A percentile compares a stretch with the other conserved stretches of the same genome.
These are phyloP conservation scores for Cheirogaleus major DNA, from an alignment of 2,797 vertebrate species.

Conservation along the genomic window DNA sequence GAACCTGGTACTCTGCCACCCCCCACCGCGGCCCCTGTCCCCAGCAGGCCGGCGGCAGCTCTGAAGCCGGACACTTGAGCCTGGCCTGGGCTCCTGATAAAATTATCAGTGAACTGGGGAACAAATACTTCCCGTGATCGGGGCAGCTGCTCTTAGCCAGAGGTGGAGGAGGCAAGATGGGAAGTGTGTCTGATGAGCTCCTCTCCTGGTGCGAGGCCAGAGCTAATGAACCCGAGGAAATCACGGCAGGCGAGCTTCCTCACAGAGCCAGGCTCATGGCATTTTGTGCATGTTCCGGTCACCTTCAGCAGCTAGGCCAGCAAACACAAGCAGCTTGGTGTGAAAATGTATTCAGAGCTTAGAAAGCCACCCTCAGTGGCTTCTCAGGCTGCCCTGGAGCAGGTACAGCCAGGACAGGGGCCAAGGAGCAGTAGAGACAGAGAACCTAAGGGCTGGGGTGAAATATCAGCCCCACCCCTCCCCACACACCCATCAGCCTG, in stretches of 20 bases:
- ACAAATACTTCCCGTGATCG: constrained; percentile 26
- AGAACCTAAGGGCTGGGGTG: background rate
- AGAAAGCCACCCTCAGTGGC: background rate
- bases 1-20: background rate
- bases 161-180: constrained; percentile 10
- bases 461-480: background rate
- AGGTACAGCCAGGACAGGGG: background rate
- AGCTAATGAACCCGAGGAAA: background rate
- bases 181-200: constrained; percentile 44
- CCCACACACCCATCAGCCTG: background rate
- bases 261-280: background rate
- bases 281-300: background rate
- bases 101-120: constrained; percentile 44
- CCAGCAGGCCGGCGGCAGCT: background rate
- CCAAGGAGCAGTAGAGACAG: background rate
- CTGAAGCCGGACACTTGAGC: background rate
- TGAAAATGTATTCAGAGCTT: constrained; percentile 60
- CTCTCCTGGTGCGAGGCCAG: background rate
- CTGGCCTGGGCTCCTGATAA: background rate
- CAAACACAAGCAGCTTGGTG: background rate
- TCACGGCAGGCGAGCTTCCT: background rate
- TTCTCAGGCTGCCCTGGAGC: background rate
- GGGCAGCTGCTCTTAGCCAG: constrained; percentile 25
- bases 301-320: background rate
- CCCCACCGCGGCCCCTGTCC: too few relatives aligned